Evolutionary conservation across 2,888 invertebrate genomes (phyloP).

Genomic region (Acronicta alni): DNA sequence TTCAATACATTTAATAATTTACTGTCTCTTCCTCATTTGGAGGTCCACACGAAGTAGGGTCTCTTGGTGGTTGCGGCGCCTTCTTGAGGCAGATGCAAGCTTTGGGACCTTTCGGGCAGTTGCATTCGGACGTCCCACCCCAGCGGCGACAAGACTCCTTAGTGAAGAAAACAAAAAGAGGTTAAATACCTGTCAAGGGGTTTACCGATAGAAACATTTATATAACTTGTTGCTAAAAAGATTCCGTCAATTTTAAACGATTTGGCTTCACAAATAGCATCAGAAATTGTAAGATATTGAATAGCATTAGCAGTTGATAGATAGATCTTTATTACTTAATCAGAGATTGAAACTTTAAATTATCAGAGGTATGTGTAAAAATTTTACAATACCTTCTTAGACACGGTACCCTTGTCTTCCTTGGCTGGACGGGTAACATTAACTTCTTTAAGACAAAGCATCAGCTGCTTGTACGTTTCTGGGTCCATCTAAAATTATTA

Average conservation of each 20-base stretch:
- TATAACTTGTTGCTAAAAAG: too few species aligned
- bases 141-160: conserved; percentile 79
- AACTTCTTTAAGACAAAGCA: conserved; percentile 77
- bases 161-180: neutral
- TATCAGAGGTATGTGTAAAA: neutral
- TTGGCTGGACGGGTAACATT: conserved; percentile 62
- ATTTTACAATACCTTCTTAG: conserved; percentile 72
- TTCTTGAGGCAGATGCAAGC: conserved; percentile 71
- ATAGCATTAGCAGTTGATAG: too few species aligned
- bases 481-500: conserved; percentile 73
- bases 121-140: conserved; percentile 74
- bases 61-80: conserved; percentile 64
- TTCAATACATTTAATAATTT: conserved; percentile 24
- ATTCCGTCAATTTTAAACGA: too few species aligned
- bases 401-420: conserved; percentile 69
- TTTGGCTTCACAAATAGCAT: too few species aligned
- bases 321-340: too few species aligned
- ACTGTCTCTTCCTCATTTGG: conserved; percentile 62
- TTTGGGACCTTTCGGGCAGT: conserved; percentile 80
- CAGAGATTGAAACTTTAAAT: too few species aligned
- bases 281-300: too few species aligned
- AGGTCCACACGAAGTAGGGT: conserved; percentile 64
- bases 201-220: neutral
- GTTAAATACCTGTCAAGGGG: neutral
- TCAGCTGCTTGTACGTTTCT: conserved; percentile 76